Evolutionary conservation across 1,140 invertebrate genomes (phyloP).

Genomic region (Pectinophora gossypiella): DNA sequence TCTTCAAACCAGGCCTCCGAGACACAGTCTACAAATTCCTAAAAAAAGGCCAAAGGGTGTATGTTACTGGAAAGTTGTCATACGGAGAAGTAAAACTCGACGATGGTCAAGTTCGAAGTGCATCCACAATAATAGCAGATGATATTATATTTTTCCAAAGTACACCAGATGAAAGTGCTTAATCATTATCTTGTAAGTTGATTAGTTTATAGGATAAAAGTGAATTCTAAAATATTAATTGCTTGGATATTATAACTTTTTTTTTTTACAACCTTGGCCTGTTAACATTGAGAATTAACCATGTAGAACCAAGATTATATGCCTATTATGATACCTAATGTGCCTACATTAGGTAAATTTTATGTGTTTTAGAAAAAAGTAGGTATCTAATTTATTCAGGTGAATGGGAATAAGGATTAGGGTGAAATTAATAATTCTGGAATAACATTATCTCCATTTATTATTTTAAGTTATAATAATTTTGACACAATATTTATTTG

Average conservation of each 20-base stretch:
- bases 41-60: conserved; percentile 90
- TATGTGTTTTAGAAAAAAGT: no score
- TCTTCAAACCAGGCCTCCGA: conserved; percentile 89
- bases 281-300: no score
- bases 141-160: conserved; percentile 88
- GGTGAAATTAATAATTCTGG: no score
- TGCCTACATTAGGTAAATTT: no score
- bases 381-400: no score
- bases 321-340: no score
- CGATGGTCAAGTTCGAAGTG: conserved; percentile 81
- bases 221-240: not conserved
- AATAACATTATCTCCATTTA: conserved; percentile 61
- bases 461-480: conserved; percentile 67
- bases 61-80: conserved; percentile 87
- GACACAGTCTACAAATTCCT: conserved; percentile 87
- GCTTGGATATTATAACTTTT: no score
- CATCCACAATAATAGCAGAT: conserved; percentile 90
- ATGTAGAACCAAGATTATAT: no score
- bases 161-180: conserved; percentile 12
- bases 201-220: not conserved
- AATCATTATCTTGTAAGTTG: not conserved
- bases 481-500: conserved; percentile 57
- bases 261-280: no score
- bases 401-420: no score
- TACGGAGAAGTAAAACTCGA: conserved; percentile 92